A percentile compares a stretch with the other conserved stretches of the same genome.
These are phyloP conservation scores for Drosophila busckii DNA, from an alignment of 1,140 invertebrate species.

Conservation along the genomic window DNA sequence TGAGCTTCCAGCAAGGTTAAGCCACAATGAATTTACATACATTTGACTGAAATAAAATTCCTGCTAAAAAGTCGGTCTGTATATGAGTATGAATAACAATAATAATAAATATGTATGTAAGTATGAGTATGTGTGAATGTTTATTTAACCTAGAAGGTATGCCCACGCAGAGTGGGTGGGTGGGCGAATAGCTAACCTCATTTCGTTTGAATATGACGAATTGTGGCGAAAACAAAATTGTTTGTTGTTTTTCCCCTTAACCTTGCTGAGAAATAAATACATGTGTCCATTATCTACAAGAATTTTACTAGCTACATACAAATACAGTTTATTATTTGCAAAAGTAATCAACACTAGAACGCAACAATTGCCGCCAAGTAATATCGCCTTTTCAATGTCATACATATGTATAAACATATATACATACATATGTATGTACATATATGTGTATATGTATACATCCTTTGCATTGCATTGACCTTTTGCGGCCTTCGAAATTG, in stretches of 20 bases:
- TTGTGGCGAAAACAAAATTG: conserved; percentile 1
- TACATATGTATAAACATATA: conserved; percentile 1
- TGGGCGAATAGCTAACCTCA: conserved; percentile 37
- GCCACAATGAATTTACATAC: conserved; percentile 5
- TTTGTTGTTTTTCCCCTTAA: conserved; percentile 15
- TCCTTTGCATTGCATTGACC: conserved; percentile 35
- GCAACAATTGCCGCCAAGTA: conserved; percentile 26
- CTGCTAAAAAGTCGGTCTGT: too few species aligned
- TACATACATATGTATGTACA: background rate
- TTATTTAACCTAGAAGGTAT: conserved; percentile 25
- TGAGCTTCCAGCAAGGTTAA: too few species aligned
- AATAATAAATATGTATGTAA: background rate
- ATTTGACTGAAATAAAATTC: conserved; percentile 8
- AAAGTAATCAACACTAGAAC: conserved; percentile 31
- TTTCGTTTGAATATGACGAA: conserved; percentile 23
- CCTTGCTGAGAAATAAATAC: conserved; percentile 34
- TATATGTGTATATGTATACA: conserved; percentile 3
- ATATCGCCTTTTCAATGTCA: conserved; percentile 38
- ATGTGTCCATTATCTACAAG: conserved; percentile 18
- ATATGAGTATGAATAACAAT: background rate
- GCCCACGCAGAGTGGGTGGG: too few species aligned
- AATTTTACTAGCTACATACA: conserved; percentile 15
- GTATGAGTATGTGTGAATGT: background rate
- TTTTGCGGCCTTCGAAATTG: conserved; percentile 21
- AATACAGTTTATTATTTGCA: conserved; percentile 26